A percentile compares a stretch with the other conserved stretches of the same genome.
phyloP scores from a whole-genome alignment of 2,888 invertebrate species.

The Apodemia hepburni region DNA sequence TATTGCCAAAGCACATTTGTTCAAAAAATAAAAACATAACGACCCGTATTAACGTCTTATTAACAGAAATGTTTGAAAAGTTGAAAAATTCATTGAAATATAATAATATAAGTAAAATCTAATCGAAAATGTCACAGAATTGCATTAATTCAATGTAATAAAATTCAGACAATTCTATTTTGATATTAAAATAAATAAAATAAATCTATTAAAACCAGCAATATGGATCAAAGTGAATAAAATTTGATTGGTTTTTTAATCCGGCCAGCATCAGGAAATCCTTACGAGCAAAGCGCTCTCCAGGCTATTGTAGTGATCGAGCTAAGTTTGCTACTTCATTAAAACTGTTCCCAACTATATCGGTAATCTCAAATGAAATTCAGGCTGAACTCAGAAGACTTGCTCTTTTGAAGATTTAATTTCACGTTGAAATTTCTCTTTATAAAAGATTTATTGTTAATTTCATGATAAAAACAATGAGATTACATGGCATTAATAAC shows the following conservation, averaged over 20 bases:
- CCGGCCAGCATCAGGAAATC: slow-evolving; percentile 3
- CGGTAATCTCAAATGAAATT: slow-evolving; percentile 13
- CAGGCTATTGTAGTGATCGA: slow-evolving; percentile 19
- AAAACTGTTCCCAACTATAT: slow-evolving; percentile 26
- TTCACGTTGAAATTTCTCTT: not conserved
- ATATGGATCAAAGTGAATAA: slow-evolving; percentile 11
- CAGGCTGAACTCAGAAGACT: slow-evolving; percentile 4
- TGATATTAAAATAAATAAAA: not conserved
- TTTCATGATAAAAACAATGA: not conserved
- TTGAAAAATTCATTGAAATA: too few species aligned
- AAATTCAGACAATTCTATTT: not conserved
- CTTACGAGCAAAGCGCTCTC: slow-evolving; percentile 18
- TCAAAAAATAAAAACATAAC: too few species aligned
- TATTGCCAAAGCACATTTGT: too few species aligned
- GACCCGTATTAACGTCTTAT: too few species aligned
- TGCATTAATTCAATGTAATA: too few species aligned
- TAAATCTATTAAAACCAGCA: not conserved
- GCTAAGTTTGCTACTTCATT: slow-evolving; percentile 33
- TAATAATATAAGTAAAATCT: too few species aligned
- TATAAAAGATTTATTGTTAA: not conserved
- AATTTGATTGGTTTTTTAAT: slow-evolving; percentile 22
- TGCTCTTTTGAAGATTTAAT: slow-evolving; percentile 6
- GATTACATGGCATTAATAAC: not conserved
- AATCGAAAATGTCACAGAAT: too few species aligned
- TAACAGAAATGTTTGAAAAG: too few species aligned